These are phyloP conservation scores for Fulica atra DNA, from an alignment of 2,113 vertebrate genomes.

Conservation along the genomic window DNA sequence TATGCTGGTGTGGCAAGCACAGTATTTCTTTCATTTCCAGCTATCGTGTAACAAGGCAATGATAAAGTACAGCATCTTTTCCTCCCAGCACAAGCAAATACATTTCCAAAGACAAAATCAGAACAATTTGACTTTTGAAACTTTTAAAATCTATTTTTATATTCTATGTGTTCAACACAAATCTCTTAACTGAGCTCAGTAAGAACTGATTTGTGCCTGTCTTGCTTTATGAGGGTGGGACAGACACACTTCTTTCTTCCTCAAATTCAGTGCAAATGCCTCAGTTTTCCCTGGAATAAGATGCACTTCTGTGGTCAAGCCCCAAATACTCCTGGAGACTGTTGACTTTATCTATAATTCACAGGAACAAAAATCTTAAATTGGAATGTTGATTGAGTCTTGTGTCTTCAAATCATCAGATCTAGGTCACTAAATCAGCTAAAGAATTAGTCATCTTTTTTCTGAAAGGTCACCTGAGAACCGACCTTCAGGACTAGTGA, in stretches of 20 bases:
- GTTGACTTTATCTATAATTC: not conserved
- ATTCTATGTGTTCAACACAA: not conserved
- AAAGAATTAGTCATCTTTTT: not conserved
- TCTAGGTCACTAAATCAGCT: not conserved
- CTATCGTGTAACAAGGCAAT: not conserved
- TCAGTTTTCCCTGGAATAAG: not conserved
- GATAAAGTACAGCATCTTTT: not conserved
- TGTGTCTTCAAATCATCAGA: not conserved
- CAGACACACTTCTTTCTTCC: not conserved
- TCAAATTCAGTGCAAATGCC: not conserved
- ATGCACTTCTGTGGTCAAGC: not conserved
- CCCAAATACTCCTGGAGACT: not conserved
- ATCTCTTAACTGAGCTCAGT: fast-evolving
- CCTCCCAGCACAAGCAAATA: not conserved
- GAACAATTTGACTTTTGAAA: not conserved
- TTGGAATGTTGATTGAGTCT: not conserved
- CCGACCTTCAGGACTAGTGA: not conserved
- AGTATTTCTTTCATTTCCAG: conserved; percentile 39
- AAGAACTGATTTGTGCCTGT: not conserved
- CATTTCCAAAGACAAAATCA: conserved; percentile 13
- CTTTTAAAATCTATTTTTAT: not conserved
- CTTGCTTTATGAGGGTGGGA: not conserved
- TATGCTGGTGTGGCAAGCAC: not conserved
- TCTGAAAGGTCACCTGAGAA: not conserved
- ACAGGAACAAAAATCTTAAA: not conserved